A percentile compares a stretch with the other conserved stretches of the same genome.
Conservation (phyloP, 1,140 invertebrate species). For the Leucophenga varia region DNA sequence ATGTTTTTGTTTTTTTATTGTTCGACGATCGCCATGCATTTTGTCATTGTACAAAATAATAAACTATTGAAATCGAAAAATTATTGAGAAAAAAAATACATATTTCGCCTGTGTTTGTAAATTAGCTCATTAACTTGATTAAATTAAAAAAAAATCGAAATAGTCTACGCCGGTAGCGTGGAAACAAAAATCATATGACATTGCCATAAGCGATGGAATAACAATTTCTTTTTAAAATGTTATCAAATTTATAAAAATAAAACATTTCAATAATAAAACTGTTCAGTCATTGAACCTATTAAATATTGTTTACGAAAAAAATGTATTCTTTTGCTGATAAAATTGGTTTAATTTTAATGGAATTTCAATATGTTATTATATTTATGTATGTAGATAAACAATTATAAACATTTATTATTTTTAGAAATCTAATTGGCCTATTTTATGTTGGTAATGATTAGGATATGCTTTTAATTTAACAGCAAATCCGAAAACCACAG, state of each 20-base stretch:
- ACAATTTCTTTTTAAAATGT: neutral
- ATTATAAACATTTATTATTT: neutral
- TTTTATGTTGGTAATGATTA: neutral
- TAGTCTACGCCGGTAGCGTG: slow-evolving; percentile 28
- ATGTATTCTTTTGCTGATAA: neutral
- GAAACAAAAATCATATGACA: slow-evolving; percentile 18
- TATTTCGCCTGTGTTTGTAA: too few species aligned
- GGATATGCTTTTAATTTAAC: slow-evolving; percentile 9
- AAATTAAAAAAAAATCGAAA: slow-evolving; percentile 2
- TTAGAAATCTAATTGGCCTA: neutral
- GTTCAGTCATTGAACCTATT: slow-evolving; percentile 15
- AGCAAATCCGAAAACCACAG: too few species aligned
- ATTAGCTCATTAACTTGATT: slow-evolving; percentile 10
- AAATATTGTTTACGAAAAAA: slow-evolving; percentile 1
- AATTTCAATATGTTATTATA: slow-evolving; percentile 8
- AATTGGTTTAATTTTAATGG: slow-evolving; percentile 10
- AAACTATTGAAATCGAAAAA: slow-evolving; percentile 9
- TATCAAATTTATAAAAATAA: slow-evolving; percentile 14
- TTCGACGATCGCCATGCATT: too few species aligned
- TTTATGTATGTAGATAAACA: slow-evolving; percentile 5
- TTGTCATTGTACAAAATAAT: neutral
- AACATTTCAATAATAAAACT: slow-evolving; percentile 5
- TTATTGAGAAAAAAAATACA: too few species aligned
- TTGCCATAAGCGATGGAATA: slow-evolving; percentile 1
- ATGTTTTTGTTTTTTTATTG: too few species aligned